These are phyloP conservation scores for Pelobates fuscus DNA, from an alignment of 2,113 vertebrate species.

Conservation along the genomic window DNA sequence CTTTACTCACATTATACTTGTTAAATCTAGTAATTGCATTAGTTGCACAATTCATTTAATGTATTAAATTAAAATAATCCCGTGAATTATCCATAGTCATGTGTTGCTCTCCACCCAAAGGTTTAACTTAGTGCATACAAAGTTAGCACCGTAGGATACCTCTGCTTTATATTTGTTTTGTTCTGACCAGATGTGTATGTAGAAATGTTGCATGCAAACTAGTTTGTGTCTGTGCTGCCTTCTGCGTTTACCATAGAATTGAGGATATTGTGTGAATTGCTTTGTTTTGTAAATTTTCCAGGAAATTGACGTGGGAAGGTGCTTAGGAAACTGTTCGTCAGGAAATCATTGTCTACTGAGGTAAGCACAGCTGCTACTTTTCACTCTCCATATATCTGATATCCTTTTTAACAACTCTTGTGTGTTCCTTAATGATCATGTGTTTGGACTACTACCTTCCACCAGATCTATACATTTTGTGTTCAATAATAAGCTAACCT, in stretches of 20 bases:
- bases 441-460: too few species aligned
- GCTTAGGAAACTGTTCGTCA: conserved; percentile 76
- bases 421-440: neutral
- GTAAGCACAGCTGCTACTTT: conserved; percentile 75
- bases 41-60: too few species aligned
- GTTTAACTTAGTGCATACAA: too few species aligned
- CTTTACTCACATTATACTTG: too few species aligned
- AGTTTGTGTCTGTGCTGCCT: conserved; percentile 42
- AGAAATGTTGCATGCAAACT: conserved; percentile 60
- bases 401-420: neutral
- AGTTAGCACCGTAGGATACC: too few species aligned
- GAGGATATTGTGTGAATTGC: conserved; percentile 57
- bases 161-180: too few species aligned
- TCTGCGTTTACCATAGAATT: conserved; percentile 38
- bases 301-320: conserved; percentile 87
- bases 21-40: too few species aligned
- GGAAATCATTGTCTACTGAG: conserved; percentile 77
- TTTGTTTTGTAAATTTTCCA: conserved; percentile 85
- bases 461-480: too few species aligned
- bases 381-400: conserved; percentile 36
- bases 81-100: too few species aligned
- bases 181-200: neutral
- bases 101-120: too few species aligned
- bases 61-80: too few species aligned
- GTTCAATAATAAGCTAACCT: too few species aligned